phyloP scores from a whole-genome alignment of 1,140 invertebrate species.

The Sitodiplosis mosellana region DNA sequence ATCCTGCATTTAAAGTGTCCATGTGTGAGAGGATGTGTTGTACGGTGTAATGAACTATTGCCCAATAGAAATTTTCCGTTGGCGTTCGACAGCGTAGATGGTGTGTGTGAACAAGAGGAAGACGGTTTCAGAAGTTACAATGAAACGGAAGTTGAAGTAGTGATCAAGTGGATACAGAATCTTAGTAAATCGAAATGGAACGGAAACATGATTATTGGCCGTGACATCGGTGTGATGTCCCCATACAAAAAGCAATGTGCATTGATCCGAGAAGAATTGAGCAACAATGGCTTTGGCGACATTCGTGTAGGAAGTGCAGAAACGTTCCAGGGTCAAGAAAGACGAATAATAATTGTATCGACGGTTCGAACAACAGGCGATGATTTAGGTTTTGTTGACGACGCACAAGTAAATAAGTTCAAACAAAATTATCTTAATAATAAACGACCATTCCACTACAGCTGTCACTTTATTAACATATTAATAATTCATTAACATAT shows the following conservation, averaged over 20 bases:
- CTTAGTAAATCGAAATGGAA: conserved; percentile 14
- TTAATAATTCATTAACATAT: too few relatives aligned
- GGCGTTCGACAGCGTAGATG: conserved; percentile 42
- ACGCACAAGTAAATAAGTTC: conserved; percentile 44
- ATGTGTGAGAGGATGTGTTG: too few relatives aligned
- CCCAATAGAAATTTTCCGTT: conserved; percentile 33
- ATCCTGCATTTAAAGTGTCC: too few relatives aligned
- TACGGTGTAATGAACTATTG: too few relatives aligned
- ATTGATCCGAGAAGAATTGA: conserved; percentile 27
- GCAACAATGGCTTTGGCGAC: conserved; percentile 15
- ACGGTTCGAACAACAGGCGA: conserved; percentile 53
- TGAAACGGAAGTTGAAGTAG: conserved; percentile 38
- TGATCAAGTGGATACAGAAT: conserved; percentile 32
- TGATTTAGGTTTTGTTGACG: conserved; percentile 40
- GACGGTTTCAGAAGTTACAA: conserved; percentile 32
- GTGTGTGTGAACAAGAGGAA: conserved; percentile 10
- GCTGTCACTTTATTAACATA: too few relatives aligned
- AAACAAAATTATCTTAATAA: background rate
- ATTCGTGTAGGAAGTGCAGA: conserved; percentile 68
- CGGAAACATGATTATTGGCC: conserved; percentile 26
- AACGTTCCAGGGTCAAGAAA: conserved; percentile 21
- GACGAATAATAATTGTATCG: conserved; percentile 57
- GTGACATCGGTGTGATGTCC: conserved; percentile 67
- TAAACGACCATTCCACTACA: too few relatives aligned
- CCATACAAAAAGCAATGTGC: conserved; percentile 57